Evolutionary conservation across 2,113 vertebrate genomes (phyloP).

Genomic region (Cynocephalus volans): DNA sequence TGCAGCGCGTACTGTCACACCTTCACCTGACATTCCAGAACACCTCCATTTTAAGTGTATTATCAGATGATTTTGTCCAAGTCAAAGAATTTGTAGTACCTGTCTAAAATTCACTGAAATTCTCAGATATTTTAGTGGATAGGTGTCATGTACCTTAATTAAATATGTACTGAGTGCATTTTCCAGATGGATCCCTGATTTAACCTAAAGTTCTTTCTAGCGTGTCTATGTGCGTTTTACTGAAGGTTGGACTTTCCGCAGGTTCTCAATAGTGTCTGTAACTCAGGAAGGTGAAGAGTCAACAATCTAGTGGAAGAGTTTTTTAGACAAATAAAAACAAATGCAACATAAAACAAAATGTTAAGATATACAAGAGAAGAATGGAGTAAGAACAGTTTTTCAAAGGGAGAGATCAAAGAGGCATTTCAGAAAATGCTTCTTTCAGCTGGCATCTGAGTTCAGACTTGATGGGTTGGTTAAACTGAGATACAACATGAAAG

Average conservation of each 20-base stretch:
- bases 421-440: not conserved
- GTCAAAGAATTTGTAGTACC: not conserved
- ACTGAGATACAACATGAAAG: not conserved
- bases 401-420: not conserved
- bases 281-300: not conserved
- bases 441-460: not conserved
- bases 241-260: not conserved
- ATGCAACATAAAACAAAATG: not conserved
- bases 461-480: not conserved
- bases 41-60: not conserved
- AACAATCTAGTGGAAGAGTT: not conserved
- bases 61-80: not conserved
- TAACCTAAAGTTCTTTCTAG: not conserved
- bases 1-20: not conserved
- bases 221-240: not conserved
- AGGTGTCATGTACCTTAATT: not conserved
- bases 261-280: not conserved
- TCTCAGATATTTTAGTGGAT: not conserved
- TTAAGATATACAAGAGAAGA: not conserved
- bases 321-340: conserved; percentile 7
- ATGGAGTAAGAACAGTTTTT: not conserved
- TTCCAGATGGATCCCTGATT: not conserved
- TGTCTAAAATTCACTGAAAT: not conserved
- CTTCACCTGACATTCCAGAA: not conserved
- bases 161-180: not conserved